A percentile compares a stretch with the other conserved stretches of the same genome.
Evolutionary conservation across 1,140 invertebrate species (phyloP).

Genomic region (Drosophila varians): DNA sequence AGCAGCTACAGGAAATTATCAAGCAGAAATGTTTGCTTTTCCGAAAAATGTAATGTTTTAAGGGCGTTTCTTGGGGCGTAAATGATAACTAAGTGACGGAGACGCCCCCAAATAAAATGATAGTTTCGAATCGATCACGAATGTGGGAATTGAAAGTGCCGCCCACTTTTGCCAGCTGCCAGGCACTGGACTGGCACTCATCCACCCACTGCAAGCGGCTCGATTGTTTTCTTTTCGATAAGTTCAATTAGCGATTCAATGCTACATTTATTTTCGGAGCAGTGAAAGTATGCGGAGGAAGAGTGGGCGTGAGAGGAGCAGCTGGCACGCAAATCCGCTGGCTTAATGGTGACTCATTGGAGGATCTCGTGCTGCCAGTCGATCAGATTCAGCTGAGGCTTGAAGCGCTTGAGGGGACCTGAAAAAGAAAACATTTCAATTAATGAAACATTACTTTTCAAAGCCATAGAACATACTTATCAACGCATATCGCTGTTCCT

Average conservation of each 20-base stretch:
- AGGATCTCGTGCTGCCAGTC: slow-evolving; percentile 78
- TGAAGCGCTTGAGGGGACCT: slow-evolving; percentile 80
- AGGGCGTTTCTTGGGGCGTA: slow-evolving; percentile 54
- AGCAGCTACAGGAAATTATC: slow-evolving; percentile 52
- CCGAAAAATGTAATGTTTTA: slow-evolving; percentile 39
- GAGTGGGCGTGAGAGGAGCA: slow-evolving; percentile 24
- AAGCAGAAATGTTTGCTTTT: slow-evolving; percentile 23
- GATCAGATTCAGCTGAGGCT: slow-evolving; percentile 71
- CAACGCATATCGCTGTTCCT: slow-evolving; percentile 79
- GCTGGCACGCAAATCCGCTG: slow-evolving; percentile 46
- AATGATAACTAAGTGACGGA: slow-evolving; percentile 24
- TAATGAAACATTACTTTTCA: neutral
- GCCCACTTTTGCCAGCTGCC: slow-evolving; percentile 59
- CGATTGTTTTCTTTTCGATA: slow-evolving; percentile 36
- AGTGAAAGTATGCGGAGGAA: slow-evolving; percentile 61
- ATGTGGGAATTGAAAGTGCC: slow-evolving; percentile 25
- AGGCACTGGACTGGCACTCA: slow-evolving; percentile 35
- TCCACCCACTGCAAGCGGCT: slow-evolving; percentile 13
- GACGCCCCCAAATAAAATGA: slow-evolving; percentile 59
- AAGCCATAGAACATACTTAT: slow-evolving; percentile 75
- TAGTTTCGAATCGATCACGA: slow-evolving; percentile 21
- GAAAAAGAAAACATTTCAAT: slow-evolving; percentile 24
- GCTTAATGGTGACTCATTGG: slow-evolving; percentile 34
- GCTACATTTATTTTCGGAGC: slow-evolving; percentile 61
- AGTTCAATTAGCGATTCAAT: slow-evolving; percentile 65